Conservation (phyloP, 1,140 invertebrate genomes). For the Penaeus indicus region DNA sequence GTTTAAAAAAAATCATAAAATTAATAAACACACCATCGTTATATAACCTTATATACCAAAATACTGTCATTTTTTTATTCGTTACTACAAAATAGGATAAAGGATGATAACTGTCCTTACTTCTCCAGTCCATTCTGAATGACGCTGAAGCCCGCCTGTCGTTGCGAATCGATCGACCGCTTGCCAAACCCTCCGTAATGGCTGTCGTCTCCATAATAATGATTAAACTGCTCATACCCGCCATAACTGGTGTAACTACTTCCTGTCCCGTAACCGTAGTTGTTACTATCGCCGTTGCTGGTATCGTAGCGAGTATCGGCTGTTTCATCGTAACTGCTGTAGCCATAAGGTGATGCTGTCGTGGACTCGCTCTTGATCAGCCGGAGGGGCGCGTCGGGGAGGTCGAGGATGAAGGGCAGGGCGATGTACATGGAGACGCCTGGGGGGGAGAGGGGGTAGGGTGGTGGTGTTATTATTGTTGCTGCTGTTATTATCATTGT, state of each 20-base stretch:
- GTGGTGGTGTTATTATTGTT: too few species aligned
- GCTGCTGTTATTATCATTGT: too few species aligned
- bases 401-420: not conserved
- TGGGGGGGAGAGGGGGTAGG: not conserved
- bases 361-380: not conserved
- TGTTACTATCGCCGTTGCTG: not conserved
- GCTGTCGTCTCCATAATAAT: too few species aligned
- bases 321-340: not conserved
- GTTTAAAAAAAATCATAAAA: too few species aligned
- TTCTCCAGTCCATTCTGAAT: constrained; percentile 17
- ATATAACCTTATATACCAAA: too few species aligned
- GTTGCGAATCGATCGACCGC: not conserved
- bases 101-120: not conserved
- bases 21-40: too few species aligned
- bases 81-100: too few species aligned
- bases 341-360: not conserved
- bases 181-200: not conserved
- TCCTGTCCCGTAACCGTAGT: not conserved
- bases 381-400: not conserved
- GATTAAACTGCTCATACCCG: too few species aligned
- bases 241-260: not conserved
- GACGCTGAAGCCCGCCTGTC: not conserved
- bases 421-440: not conserved
- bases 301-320: too few species aligned
- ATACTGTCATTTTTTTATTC: too few species aligned